Evolutionary conservation across 2,888 invertebrate species (phyloP), one percentile per base, ranked within the genome.

Genomic region (Hypomecis atomaria): DNA sequence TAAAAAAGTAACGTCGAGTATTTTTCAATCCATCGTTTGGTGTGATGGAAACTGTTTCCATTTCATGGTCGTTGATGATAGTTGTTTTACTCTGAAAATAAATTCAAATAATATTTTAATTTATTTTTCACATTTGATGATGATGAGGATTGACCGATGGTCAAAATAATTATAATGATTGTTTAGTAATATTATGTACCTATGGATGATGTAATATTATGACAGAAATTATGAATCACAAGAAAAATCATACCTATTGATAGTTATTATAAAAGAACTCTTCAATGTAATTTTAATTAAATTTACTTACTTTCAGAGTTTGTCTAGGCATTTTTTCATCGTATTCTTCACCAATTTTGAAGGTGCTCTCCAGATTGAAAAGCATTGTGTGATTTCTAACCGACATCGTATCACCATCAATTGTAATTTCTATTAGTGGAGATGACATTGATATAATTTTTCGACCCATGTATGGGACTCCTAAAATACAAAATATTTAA

Each of bases 381-480:
- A 66, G 6, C 37, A 58, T 38, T 7, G 44, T 66, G 4, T 49
- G 45, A 79, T 88, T 23, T 73, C 88, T 89, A 37, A 94, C 87
- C 0, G 83, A 85, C 93, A 93, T 94, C 58, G 79, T 82, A 8
- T 90, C 92, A 52, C 79, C 85, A 11, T 91, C 86, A 37, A 78
- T 71, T 1, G 74, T 69, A 23, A 94, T 90, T 78, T 93, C 91
- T 75, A 94, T 72, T 10, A 83, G 77, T 6, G 94, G 94, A 47
- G 86, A 91, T 5, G 92, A 82, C 59, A 86, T 74, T 5, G 76
- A 66, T 88, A 94, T 93, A 87, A 94, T 91, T 84, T 93, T 93
- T 61, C 94, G 84, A 0, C 89, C 88, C 63, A 94, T 75, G 69
- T 87, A 94, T 7, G 94, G 94, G 0, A 94, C 92, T 40, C 94